Conservation (phyloP, 1,140 invertebrate genomes). For the Drosophila bocqueti region DNA sequence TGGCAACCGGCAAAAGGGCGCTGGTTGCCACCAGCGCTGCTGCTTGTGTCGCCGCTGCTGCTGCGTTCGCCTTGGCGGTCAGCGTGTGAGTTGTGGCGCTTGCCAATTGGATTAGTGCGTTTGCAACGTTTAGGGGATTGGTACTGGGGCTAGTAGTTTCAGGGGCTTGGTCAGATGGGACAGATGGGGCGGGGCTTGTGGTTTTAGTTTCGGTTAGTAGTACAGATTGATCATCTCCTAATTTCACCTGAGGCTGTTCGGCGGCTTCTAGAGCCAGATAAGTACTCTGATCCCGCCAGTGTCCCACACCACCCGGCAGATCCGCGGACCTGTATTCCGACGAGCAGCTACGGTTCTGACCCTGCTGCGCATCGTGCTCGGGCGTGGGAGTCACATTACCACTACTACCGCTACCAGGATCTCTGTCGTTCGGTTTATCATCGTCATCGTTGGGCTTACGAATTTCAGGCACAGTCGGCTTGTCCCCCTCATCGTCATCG, state of each 20-base stretch:
- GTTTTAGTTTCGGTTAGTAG: constrained; percentile 73
- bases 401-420: constrained; percentile 87
- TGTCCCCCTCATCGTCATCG: constrained; percentile 80
- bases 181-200: constrained; percentile 19
- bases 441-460: constrained; percentile 84
- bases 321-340: constrained; percentile 90
- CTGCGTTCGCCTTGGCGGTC: constrained; percentile 69
- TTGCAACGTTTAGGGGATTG: constrained; percentile 74
- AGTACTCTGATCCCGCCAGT: constrained; percentile 93
- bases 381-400: constrained; percentile 86
- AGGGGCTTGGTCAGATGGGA: constrained; percentile 25
- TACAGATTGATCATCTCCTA: constrained; percentile 49
- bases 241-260: constrained; percentile 62
- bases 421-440: constrained; percentile 87
- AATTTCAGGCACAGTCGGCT: constrained; percentile 80
- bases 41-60: constrained; percentile 69
- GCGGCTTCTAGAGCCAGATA: constrained; percentile 87
- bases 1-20: constrained; percentile 64
- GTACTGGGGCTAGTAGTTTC: constrained; percentile 62
- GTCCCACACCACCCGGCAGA: constrained; percentile 91
- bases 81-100: constrained; percentile 81
- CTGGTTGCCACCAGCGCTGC: constrained; percentile 69
- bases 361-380: constrained; percentile 81
- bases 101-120: constrained; percentile 84
- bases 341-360: constrained; percentile 85